These are phyloP conservation scores for Peribatodes rhomboidaria DNA, from an alignment of 2,888 invertebrate genomes.

Conservation along the genomic window DNA sequence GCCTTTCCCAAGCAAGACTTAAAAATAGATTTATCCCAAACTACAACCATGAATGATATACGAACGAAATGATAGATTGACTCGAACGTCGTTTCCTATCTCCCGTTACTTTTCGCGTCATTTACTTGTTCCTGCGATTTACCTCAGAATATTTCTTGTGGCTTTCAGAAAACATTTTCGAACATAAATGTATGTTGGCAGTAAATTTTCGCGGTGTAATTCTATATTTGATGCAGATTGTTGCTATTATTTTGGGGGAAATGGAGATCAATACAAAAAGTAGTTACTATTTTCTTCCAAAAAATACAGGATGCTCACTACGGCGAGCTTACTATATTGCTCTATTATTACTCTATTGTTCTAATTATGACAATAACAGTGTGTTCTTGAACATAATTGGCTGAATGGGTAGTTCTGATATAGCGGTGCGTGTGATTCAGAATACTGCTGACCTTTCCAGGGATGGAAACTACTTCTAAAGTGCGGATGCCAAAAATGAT, in stretches of 20 bases:
- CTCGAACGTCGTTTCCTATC: conserved; percentile 25
- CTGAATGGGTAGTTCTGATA: no score
- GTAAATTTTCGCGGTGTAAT: conserved; percentile 4
- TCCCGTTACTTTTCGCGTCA: conserved; percentile 31
- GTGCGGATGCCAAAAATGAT: no score
- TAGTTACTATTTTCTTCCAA: no score
- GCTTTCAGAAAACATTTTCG: conserved; percentile 23
- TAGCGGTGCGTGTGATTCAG: no score
- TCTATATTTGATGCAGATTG: conserved; percentile 9
- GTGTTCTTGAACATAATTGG: no score
- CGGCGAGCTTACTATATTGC: no score
- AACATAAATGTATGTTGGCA: conserved; percentile 12
- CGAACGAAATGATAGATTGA: conserved; percentile 26
- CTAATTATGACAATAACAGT: no score
- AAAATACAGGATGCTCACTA: no score
- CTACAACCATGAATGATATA: conserved; percentile 27
- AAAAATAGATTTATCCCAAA: conserved; percentile 21
- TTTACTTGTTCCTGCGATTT: conserved; percentile 32
- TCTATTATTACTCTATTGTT: no score
- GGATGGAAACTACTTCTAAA: no score
- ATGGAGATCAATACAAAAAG: not conserved
- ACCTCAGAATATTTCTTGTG: conserved; percentile 29
- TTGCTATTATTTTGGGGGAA: conserved; percentile 3
- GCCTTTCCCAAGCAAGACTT: not conserved
- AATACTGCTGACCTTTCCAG: no score